phyloP scores from a whole-genome alignment of 1,140 invertebrate species.

The Nephila pilipes region DNA sequence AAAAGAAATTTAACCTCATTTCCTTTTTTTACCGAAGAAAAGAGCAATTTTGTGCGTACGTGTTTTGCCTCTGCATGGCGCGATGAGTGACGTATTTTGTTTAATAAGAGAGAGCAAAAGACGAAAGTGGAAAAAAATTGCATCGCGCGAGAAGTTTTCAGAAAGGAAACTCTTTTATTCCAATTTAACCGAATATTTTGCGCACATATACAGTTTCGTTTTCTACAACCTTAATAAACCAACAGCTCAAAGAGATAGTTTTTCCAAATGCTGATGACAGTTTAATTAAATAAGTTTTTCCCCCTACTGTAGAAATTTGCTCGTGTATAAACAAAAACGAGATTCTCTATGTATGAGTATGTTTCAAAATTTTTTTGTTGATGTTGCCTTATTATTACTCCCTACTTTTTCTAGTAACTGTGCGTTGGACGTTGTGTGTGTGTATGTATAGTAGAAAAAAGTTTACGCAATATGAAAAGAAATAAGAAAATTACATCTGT shows the following conservation, averaged over 20 bases:
- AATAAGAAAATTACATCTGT: too few species aligned
- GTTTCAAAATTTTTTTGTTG: too few species aligned
- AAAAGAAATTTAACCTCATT: constrained; percentile 16
- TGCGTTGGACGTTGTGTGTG: too few species aligned
- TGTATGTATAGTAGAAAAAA: too few species aligned
- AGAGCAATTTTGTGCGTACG: constrained; percentile 36
- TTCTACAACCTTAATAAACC: background rate
- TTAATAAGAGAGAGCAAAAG: constrained; percentile 15
- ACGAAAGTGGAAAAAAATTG: background rate
- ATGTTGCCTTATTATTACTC: too few species aligned
- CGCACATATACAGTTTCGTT: background rate
- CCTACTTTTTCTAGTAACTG: too few species aligned
- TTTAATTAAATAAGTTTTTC: constrained; percentile 34
- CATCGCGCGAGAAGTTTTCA: background rate
- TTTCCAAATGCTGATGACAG: constrained; percentile 47
- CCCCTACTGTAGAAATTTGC: too few species aligned
- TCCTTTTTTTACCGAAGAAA: background rate
- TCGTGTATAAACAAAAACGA: background rate
- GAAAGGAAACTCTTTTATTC: background rate
- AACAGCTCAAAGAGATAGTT: constrained; percentile 12
- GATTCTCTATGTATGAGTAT: too few species aligned
- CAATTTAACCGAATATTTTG: background rate
- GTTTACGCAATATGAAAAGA: too few species aligned
- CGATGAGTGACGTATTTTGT: constrained; percentile 47
- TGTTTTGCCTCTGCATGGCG: constrained; percentile 30